These are phyloP conservation scores for Axis porcinus DNA, from an alignment of 2,113 vertebrate species.

Conservation along the genomic window DNA sequence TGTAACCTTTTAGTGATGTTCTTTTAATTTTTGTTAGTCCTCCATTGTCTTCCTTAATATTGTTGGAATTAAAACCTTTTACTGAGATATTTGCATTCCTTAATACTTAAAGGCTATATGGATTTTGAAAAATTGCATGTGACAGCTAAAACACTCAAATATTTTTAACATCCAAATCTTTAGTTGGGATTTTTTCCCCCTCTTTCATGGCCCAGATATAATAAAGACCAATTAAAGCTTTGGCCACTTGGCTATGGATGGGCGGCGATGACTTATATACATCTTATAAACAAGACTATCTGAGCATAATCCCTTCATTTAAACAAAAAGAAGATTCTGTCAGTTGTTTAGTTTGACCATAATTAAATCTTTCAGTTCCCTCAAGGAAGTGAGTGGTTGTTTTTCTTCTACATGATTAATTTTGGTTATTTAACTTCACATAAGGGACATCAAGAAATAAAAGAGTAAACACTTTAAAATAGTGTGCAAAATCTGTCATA, in stretches of 20 bases:
- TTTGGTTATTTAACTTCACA: neutral
- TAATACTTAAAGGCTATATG: neutral
- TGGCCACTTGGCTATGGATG: neutral
- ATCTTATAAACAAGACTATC: neutral
- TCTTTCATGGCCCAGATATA: neutral
- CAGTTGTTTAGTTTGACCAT: neutral
- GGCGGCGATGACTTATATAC: neutral
- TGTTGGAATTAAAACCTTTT: neutral
- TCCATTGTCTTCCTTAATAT: neutral
- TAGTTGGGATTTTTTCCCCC: neutral
- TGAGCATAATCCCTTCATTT: neutral
- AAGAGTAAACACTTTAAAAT: conserved; percentile 6
- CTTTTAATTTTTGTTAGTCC: neutral
- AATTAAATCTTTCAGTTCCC: neutral
- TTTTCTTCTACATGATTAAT: neutral
- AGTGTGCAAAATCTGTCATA: neutral
- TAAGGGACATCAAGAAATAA: neutral
- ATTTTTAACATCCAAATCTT: neutral
- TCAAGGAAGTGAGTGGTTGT: neutral
- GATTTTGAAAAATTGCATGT: neutral
- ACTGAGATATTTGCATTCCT: neutral
- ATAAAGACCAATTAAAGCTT: neutral
- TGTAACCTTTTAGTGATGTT: neutral
- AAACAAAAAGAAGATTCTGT: neutral
- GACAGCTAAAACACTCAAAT: neutral